Evolutionary conservation across 2,797 vertebrate genomes (phyloP), one percentile per base, ranked within the genome.

Genomic region (Artibeus jamaicensis): DNA sequence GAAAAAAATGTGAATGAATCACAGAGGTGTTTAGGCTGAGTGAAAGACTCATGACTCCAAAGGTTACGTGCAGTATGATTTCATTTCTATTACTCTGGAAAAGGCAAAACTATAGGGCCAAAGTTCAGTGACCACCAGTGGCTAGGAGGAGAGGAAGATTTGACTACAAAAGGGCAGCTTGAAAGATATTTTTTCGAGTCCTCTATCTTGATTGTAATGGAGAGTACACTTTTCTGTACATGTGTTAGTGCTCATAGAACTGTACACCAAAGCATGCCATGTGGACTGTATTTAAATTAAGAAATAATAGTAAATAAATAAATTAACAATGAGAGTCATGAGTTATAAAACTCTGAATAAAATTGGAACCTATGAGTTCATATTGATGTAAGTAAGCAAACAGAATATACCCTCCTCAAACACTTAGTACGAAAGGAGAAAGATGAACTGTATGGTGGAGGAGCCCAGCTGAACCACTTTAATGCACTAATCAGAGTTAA

Each of bases 301-400:
- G 85, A 68, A 79, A 55, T 29, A 74, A 91, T 65, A 42, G 48
- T 44, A 86, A 46, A 44, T n/a, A 70, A 44, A 74, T n/a, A 59
- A 21, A 44, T 21, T 29, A 73, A 74, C 11, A 67, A 50, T 29
- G 21, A 50, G 9, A 37, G 24, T 4, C 39, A 32, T 67, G 78
- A 46, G 6, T 82, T 77, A 68, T 19, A 77, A 81, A 50, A 32
- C 32, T 76, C 6, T 55, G 44, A 73, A 44, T 86, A 89, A 48
- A 95, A 65, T 77, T 5, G 39, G 89, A 92, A 86, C 21, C 10
- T 7, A 8, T 48, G 18, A 74, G 19, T 78, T 89, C 32, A 34
- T 22, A 22, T 21, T 77, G 57, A 65, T 19, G 44, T 48, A 83
- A 89, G 3, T 67, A 81, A 85, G 53, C 32, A 74, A 34, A 70